Evolutionary conservation across 2,797 vertebrate genomes (phyloP).

Genomic region (Platalea minor): DNA sequence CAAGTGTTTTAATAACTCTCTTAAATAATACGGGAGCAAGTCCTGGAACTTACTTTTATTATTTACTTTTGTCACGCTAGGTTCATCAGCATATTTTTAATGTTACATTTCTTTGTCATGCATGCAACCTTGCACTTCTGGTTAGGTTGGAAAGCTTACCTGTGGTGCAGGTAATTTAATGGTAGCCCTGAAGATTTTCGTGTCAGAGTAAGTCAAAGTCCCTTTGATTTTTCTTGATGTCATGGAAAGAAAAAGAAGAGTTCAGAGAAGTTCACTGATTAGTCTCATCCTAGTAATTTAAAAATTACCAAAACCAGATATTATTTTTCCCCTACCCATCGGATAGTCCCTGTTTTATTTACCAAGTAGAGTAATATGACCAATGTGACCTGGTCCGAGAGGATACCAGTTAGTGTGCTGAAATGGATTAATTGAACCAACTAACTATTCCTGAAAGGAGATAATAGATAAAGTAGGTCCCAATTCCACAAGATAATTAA

Average conservation of each 20-base stretch:
- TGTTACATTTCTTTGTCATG: not conserved
- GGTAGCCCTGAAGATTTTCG: not conserved
- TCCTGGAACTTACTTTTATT: not conserved
- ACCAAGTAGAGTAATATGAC: not conserved
- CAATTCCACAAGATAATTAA: not conserved
- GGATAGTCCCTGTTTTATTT: not conserved
- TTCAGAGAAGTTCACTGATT: constrained; percentile 9
- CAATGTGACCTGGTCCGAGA: not conserved
- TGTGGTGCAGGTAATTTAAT: not conserved
- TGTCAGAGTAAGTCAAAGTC: not conserved
- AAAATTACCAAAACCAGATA: not conserved
- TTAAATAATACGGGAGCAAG: no score
- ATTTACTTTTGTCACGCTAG: accelerated
- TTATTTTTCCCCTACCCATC: not conserved
- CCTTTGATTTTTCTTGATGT: constrained; percentile 26
- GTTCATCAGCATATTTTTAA: accelerated
- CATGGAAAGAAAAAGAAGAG: not conserved
- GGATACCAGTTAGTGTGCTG: not conserved
- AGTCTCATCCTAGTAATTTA: not conserved
- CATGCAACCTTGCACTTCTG: not conserved
- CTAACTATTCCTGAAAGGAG: not conserved
- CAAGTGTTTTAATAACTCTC: not conserved
- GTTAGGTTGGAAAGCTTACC: not conserved
- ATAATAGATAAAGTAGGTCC: constrained; percentile 11
- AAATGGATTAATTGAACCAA: constrained; percentile 11